Evolutionary conservation across 2,113 vertebrate species (phyloP).

Genomic region (Serinus canaria): DNA sequence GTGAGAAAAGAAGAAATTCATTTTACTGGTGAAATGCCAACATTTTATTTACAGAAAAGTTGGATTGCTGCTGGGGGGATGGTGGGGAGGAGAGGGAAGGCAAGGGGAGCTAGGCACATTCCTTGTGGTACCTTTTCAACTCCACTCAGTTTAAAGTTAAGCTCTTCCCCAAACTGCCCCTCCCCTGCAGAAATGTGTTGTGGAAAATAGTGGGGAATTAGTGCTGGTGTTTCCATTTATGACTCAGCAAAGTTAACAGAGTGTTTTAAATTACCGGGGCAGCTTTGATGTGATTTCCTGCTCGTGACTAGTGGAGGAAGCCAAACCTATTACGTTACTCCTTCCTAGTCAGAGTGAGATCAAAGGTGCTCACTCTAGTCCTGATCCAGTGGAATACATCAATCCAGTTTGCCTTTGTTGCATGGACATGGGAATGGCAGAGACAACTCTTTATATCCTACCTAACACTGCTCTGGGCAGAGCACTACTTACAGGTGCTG

Average conservation of each 20-base stretch:
- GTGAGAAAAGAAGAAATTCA: background rate
- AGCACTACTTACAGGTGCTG: background rate
- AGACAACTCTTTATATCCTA: background rate
- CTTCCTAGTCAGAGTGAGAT: background rate
- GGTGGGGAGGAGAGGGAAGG: background rate
- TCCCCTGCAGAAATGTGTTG: background rate
- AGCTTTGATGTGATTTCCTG: slow-evolving; percentile 52
- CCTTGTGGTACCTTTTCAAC: background rate
- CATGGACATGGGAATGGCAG: background rate
- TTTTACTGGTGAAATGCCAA: background rate
- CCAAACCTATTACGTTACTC: background rate
- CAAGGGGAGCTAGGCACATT: background rate
- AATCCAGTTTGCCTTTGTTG: background rate
- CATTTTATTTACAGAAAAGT: background rate
- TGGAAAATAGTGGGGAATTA: background rate
- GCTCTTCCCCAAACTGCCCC: background rate
- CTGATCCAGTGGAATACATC: background rate
- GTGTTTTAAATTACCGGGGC: slow-evolving; percentile 35
- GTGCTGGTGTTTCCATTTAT: slow-evolving; percentile 4
- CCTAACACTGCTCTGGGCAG: background rate
- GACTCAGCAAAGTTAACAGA: slow-evolving; percentile 39
- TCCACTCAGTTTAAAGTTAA: background rate
- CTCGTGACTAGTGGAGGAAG: background rate
- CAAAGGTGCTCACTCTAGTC: background rate
- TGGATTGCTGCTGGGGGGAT: background rate